phyloP scores from a whole-genome alignment of 2,888 invertebrate species.

The Rhagonycha lutea region DNA sequence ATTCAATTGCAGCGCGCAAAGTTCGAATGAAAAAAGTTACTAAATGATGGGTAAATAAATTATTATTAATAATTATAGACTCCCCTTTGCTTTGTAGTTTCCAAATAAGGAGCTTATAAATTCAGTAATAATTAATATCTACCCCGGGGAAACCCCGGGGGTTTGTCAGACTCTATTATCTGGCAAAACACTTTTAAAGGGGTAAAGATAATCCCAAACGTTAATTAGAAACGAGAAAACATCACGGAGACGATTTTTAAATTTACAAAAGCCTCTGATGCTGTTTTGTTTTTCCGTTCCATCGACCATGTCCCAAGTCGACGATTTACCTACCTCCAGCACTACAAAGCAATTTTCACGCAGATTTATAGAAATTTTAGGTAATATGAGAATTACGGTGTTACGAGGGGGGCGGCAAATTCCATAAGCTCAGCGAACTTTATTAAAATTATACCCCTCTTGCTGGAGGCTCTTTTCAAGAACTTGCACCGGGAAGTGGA shows the following conservation, averaged over 20 bases:
- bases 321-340: not conserved
- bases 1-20: not conserved
- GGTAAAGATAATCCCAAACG: not conserved
- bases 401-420: not conserved
- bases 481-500: not conserved
- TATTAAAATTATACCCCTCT: not conserved
- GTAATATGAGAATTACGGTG: not conserved
- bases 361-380: not conserved
- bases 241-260: not conserved
- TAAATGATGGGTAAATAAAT: not conserved
- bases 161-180: slow-evolving; percentile 8
- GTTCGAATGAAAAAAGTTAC: not conserved
- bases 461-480: not conserved
- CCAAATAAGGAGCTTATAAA: slow-evolving; percentile 42
- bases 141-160: slow-evolving; percentile 14
- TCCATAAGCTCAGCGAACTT: not conserved
- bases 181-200: slow-evolving; percentile 7
- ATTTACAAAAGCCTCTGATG: not conserved
- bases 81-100: slow-evolving; percentile 32
- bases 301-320: not conserved
- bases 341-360: not conserved
- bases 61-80: too few relatives aligned
- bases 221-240: not conserved
- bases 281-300: not conserved
- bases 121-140: slow-evolving; percentile 36